Conservation (phyloP, 2,888 invertebrate genomes). For the Trileptium ribeirensis region DNA sequence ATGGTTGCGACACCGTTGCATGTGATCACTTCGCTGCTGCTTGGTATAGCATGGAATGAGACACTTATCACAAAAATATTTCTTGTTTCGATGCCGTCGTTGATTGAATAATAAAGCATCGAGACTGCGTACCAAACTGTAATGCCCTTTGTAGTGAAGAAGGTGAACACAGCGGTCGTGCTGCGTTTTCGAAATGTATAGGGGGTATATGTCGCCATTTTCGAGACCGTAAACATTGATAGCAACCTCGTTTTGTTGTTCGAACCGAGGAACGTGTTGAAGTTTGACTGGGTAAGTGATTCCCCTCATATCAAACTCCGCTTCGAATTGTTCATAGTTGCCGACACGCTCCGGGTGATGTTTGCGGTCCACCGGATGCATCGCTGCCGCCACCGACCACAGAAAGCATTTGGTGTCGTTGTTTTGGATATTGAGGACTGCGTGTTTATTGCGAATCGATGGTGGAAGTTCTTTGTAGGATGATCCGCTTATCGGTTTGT, state of each 20-base stretch:
- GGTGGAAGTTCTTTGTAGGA: not conserved
- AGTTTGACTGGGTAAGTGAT: not conserved
- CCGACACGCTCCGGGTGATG: not conserved
- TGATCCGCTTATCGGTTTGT: not conserved
- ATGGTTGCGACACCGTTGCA: not conserved
- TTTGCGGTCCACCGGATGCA: too few relatives aligned
- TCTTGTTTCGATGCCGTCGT: too few relatives aligned
- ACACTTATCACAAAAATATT: too few relatives aligned
- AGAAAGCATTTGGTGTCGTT: too few relatives aligned
- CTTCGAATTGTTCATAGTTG: not conserved
- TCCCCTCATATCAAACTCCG: not conserved
- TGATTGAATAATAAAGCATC: too few relatives aligned
- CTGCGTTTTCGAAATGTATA: too few relatives aligned
- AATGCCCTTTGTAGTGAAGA: not conserved
- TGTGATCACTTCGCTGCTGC: too few relatives aligned
- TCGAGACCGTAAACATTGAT: not conserved
- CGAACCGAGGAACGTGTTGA: not conserved
- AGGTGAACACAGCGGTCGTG: not conserved
- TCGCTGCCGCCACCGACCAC: not conserved
- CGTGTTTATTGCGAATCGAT: too few relatives aligned
- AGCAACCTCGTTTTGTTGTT: not conserved
- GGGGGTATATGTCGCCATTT: too few relatives aligned
- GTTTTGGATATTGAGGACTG: not conserved
- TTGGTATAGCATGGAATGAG: too few relatives aligned
- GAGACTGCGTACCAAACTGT: not conserved